Conservation (phyloP, 2,888 invertebrate genomes). For the Scaptomyza polygonia region DNA sequence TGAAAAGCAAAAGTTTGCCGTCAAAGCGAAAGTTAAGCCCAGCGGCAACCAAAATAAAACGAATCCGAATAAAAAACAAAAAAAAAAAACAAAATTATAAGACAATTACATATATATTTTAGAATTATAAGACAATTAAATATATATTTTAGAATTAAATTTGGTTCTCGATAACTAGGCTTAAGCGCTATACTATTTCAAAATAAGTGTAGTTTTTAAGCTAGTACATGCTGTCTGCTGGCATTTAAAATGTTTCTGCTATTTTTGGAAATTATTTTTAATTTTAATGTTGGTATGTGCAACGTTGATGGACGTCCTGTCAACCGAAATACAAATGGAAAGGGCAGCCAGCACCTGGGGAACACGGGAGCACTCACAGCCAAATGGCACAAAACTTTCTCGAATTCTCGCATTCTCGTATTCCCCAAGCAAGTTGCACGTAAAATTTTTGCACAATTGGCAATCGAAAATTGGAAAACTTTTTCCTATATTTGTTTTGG, state of each 20-base stretch:
- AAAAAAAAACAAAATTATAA: slow-evolving; percentile 3
- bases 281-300: slow-evolving; percentile 37
- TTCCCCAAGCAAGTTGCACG: slow-evolving; percentile 70
- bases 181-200: slow-evolving; percentile 2
- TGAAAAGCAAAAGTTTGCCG: slow-evolving; percentile 75
- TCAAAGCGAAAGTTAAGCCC: slow-evolving; percentile 75
- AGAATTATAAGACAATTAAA: slow-evolving; percentile 32
- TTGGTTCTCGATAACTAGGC: slow-evolving; percentile 20
- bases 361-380: slow-evolving; percentile 32
- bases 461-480: slow-evolving; percentile 79
- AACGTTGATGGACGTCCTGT: slow-evolving; percentile 36
- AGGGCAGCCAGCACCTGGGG: slow-evolving; percentile 6
- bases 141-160: slow-evolving; percentile 46
- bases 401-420: slow-evolving; percentile 64
- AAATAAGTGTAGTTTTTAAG: slow-evolving; percentile 1
- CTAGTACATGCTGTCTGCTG: slow-evolving; percentile 4
- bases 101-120: slow-evolving; percentile 33
- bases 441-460: slow-evolving; percentile 75
- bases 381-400: slow-evolving; percentile 71
- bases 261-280: slow-evolving; percentile 45
- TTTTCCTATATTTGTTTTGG: slow-evolving; percentile 78
- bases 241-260: slow-evolving; percentile 36
- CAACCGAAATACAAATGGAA: slow-evolving; percentile 23
- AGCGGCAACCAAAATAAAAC: slow-evolving; percentile 23
- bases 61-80: slow-evolving; percentile 18